phyloP scores from a whole-genome alignment of 1,140 invertebrate species.

The Cheumatopsyche charites region DNA sequence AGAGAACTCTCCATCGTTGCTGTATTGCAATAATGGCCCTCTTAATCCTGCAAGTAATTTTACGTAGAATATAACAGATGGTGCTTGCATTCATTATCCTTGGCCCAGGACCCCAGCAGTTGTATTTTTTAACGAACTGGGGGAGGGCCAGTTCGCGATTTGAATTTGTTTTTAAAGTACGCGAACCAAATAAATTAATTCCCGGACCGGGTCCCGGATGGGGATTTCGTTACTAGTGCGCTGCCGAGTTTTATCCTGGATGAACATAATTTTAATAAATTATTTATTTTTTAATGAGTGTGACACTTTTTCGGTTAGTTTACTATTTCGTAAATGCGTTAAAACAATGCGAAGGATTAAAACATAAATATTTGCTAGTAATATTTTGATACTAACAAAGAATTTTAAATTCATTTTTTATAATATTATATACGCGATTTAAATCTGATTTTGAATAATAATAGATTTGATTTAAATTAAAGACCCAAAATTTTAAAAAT shows the following conservation, averaged over 20 bases:
- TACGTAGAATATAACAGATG: constrained; percentile 44
- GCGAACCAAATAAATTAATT: constrained; percentile 33
- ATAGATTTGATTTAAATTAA: too few species aligned
- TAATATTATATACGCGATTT: too few species aligned
- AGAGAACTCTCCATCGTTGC: too few species aligned
- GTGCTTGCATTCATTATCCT: constrained; percentile 42
- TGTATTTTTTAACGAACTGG: constrained; percentile 29
- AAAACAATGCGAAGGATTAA: background rate
- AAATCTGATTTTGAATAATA: too few species aligned
- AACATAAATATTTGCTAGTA: too few species aligned
- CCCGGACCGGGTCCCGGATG: background rate
- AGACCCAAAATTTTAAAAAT: too few species aligned
- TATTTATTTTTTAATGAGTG: background rate
- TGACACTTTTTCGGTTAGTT: background rate
- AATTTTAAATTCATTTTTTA: too few species aligned
- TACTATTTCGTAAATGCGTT: constrained; percentile 3
- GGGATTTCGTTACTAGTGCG: constrained; percentile 2
- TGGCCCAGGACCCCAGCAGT: constrained; percentile 16
- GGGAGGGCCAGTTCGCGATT: constrained; percentile 22
- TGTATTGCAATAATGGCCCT: constrained; percentile 28
- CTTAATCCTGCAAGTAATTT: constrained; percentile 42
- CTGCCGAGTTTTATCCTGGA: constrained; percentile 7
- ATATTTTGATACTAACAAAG: too few species aligned
- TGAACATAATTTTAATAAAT: constrained; percentile 21
- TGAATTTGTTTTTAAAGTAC: constrained; percentile 28